Conservation (phyloP, 2,797 vertebrate genomes). For the Helicolenus hilgendorfi region DNA sequence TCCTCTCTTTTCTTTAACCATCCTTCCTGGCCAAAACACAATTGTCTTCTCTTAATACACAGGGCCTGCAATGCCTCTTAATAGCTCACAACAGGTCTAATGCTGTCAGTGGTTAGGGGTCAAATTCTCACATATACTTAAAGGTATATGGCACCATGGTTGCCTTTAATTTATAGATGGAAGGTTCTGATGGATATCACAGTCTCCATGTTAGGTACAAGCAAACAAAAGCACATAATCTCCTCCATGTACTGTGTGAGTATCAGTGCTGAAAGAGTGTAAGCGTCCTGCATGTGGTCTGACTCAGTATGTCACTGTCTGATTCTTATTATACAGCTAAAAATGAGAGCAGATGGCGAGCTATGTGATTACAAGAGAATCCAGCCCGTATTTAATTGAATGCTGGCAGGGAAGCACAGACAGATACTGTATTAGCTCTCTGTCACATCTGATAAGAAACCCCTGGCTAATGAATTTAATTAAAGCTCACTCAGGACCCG, state of each 20-base stretch:
- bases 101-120: neutral
- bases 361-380: slow-evolving; percentile 43
- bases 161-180: neutral
- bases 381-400: slow-evolving; percentile 45
- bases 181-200: neutral
- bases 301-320: neutral
- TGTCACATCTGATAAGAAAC: slow-evolving; percentile 61
- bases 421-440: slow-evolving; percentile 22
- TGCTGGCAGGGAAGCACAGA: slow-evolving; percentile 43
- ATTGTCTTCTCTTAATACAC: neutral
- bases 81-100: neutral
- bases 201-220: neutral
- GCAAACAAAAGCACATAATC: neutral
- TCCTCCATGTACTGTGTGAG: neutral
- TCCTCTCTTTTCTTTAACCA: slow-evolving; percentile 7
- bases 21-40: neutral
- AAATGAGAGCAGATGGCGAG: slow-evolving; percentile 39
- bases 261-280: neutral
- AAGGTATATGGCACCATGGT: neutral
- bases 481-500: slow-evolving; percentile 42
- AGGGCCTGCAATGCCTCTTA: neutral
- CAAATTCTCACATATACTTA: neutral
- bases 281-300: neutral
- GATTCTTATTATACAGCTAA: slow-evolving; percentile 3
- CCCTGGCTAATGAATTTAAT: slow-evolving; percentile 56